A percentile compares a stretch with the other conserved stretches of the same genome.
Conservation (phyloP, 2,888 invertebrate genomes). For the Megaustenia siamemsis region DNA sequence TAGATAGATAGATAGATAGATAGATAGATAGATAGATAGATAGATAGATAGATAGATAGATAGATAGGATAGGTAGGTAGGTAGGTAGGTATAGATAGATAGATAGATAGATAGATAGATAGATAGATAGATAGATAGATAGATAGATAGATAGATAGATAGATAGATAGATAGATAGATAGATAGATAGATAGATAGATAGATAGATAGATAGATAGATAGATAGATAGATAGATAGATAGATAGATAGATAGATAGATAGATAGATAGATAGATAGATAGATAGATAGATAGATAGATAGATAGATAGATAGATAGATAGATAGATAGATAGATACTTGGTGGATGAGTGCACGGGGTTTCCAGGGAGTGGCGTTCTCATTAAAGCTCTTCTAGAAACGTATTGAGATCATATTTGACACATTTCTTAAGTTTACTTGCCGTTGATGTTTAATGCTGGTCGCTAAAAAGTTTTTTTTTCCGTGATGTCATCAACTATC, state of each 20-base stretch:
- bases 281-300: conserved; percentile 22
- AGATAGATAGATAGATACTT: background rate
- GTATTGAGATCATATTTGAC: too few relatives aligned
- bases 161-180: background rate
- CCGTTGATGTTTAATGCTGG: too few relatives aligned
- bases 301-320: conserved; percentile 1
- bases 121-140: background rate
- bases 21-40: background rate
- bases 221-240: conserved; percentile 22
- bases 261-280: conserved; percentile 22
- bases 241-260: conserved; percentile 22
- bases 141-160: background rate
- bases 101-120: background rate
- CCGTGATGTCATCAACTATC: too few relatives aligned
- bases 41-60: background rate
- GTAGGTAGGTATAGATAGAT: background rate
- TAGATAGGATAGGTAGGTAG: background rate
- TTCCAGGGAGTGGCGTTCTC: too few relatives aligned
- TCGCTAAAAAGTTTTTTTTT: too few relatives aligned
- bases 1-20: background rate
- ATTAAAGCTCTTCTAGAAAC: too few relatives aligned
- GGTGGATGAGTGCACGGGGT: too few relatives aligned
- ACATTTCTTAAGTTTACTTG: too few relatives aligned
- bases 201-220: conserved; percentile 20
- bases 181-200: conserved; percentile 4